Base-by-base conservation (phyloP, 53 echinoderm and acorn worm species). In the Echinarachnius parma region DNA sequence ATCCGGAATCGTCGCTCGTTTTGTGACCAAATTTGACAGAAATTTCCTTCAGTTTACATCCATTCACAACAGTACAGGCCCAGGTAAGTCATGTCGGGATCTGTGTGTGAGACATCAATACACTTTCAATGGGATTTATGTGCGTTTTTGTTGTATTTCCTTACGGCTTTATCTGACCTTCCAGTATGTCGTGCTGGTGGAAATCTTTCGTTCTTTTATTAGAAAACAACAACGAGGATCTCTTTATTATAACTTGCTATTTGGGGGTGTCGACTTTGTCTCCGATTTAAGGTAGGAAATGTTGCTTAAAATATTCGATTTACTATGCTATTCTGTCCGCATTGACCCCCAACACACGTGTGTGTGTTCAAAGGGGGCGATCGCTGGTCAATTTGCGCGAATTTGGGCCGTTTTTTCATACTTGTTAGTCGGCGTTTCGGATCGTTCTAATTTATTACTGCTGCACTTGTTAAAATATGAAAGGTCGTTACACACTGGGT, bases 151-250 rank as follows among this genome's bases (percentile, higher is more conserved):
- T 72, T 72, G 70, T 49, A 72, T 81, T 86, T 86, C 86, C 81
- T 62, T 62, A 62, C 77, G 67, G 67, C 84, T 89, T 80, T 70
- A 64, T 84, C 78, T 89, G 90, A 90, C 90, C 90, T 90, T 86
- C 90, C 78, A 78, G 78, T 58, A 60, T 78, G 85, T 85, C 77
- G 85, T 64, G 85, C 78, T 85, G 82, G 85, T 78, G 78, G 78
- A 82, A 86, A 89, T 81, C 86, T 88, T 66, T 85, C 82, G 82
- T 85, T 89, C 86, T 79, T 90, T 90, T 86, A 90, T 90, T 90
- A 86, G 76, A 86, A 90, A 90, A 86, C 86, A 82, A 90, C 82
- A 78, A 90, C 79, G 75, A 79, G 64, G 89, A 76, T 64, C 81
- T 82, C 86, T 86, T 90, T 90, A 90, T 90, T 82, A 77, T 61